Conservation (phyloP, 2,797 vertebrate species). For the Sparidentex hasta region DNA sequence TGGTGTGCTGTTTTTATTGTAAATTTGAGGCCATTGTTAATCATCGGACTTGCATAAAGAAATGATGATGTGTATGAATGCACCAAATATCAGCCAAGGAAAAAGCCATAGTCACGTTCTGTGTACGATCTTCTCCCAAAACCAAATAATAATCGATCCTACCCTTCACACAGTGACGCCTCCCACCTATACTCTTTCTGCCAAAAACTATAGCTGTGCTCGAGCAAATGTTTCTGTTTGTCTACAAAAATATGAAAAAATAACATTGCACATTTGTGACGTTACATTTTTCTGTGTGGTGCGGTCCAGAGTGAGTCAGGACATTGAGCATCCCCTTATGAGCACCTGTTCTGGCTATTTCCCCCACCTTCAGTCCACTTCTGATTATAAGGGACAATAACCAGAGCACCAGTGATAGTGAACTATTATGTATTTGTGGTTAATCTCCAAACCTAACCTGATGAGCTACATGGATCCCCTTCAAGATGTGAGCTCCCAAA, state of each 20-base stretch:
- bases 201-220: neutral
- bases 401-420: neutral
- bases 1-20: slow-evolving; percentile 6
- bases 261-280: neutral
- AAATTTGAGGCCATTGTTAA: neutral
- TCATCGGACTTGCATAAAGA: neutral
- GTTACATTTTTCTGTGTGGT: neutral
- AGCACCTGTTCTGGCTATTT: neutral
- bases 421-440: neutral
- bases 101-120: neutral
- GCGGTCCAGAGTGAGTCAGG: neutral
- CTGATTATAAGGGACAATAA: neutral
- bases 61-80: too few species aligned
- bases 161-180: neutral
- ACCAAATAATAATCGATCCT: neutral
- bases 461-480: too few species aligned
- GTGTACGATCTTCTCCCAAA: neutral
- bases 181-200: neutral
- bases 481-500: neutral
- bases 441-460: neutral
- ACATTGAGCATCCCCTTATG: neutral
- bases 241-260: neutral
- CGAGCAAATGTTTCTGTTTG: neutral
- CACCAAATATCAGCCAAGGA: neutral
- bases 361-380: neutral